Percentiles rank a stretch among this genome's conserved stretches.
These are phyloP conservation scores for Sinocyclocheilus anophthalmus DNA, from an alignment of 2,113 vertebrate species.

Conservation along the genomic window DNA sequence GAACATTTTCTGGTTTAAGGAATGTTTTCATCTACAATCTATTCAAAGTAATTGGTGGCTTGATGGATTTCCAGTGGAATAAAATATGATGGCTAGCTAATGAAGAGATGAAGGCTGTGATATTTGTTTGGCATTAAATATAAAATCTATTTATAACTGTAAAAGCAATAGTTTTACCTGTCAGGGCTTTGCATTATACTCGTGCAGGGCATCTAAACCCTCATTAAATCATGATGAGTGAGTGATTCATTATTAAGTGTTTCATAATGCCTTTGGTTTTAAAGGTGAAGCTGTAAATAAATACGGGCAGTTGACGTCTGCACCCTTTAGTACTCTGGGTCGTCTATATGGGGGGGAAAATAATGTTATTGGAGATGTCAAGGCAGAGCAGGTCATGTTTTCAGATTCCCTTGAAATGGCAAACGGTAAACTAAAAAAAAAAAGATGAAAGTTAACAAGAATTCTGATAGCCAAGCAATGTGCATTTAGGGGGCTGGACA, in stretches of 20 bases:
- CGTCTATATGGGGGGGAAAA: background rate
- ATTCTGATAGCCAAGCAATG: constrained; percentile 19
- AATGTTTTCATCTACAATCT: background rate
- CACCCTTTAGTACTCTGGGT: background rate
- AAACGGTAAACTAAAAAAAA: background rate
- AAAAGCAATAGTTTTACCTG: background rate
- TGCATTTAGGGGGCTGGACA: constrained; percentile 31
- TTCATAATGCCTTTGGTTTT: background rate
- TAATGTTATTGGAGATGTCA: background rate
- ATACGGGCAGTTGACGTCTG: background rate
- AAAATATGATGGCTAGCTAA: background rate
- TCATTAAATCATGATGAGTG: constrained; percentile 5
- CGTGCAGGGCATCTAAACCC: background rate
- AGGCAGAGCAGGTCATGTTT: constrained; percentile 25
- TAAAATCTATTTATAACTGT: background rate
- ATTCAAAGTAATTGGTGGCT: background rate
- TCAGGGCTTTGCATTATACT: background rate
- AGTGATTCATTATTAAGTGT: constrained; percentile 13
- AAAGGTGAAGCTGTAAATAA: constrained; percentile 13
- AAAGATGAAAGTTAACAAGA: constrained; percentile 44
- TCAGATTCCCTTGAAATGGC: constrained; percentile 9
- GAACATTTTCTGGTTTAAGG: background rate
- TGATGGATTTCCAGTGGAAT: constrained; percentile 4
- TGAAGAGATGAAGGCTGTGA: background rate
- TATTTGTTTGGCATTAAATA: background rate